A percentile compares a stretch with the other conserved stretches of the same genome.
phyloP scores from a whole-genome alignment of 2,888 invertebrate species.

The Temnothorax unifasciatus region DNA sequence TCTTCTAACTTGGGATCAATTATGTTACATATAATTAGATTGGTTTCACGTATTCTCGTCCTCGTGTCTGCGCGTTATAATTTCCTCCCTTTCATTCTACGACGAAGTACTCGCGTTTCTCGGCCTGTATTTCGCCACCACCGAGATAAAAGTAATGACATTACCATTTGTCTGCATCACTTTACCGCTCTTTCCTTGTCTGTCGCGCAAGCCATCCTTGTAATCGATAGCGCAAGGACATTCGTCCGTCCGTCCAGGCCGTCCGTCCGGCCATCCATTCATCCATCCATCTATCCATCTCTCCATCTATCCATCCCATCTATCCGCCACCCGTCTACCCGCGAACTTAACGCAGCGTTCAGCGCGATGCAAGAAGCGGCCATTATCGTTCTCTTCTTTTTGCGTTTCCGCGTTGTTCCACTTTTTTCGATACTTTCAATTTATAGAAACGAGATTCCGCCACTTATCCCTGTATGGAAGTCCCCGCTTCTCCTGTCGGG shows the following conservation, averaged over 20 bases:
- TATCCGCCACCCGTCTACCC: constrained; percentile 59
- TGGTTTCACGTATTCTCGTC: neutral
- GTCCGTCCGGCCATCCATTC: constrained; percentile 54
- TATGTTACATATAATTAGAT: neutral
- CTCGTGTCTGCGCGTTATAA: neutral
- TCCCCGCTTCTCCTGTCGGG: constrained; percentile 44
- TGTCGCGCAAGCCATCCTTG: constrained; percentile 55
- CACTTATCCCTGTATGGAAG: constrained; percentile 45
- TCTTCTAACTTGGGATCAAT: neutral
- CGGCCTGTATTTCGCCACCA: constrained; percentile 31
- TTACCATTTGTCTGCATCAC: constrained; percentile 74
- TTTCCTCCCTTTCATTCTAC: constrained; percentile 6
- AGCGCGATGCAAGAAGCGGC: constrained; percentile 68
- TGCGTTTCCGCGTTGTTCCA: constrained; percentile 42
- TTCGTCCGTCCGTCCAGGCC: constrained; percentile 57
- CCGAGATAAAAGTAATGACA: constrained; percentile 65
- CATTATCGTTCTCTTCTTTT: constrained; percentile 71
- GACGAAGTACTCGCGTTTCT: neutral
- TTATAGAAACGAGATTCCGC: constrained; percentile 58
- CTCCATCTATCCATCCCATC: constrained; percentile 62
- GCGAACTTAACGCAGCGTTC: constrained; percentile 68
- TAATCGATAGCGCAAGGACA: constrained; percentile 72
- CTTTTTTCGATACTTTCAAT: constrained; percentile 64
- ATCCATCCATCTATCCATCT: constrained; percentile 58
- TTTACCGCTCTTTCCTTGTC: constrained; percentile 63